These are phyloP conservation scores for Zalophus californianus DNA, from an alignment of 2,797 vertebrate species.

Conservation along the genomic window DNA sequence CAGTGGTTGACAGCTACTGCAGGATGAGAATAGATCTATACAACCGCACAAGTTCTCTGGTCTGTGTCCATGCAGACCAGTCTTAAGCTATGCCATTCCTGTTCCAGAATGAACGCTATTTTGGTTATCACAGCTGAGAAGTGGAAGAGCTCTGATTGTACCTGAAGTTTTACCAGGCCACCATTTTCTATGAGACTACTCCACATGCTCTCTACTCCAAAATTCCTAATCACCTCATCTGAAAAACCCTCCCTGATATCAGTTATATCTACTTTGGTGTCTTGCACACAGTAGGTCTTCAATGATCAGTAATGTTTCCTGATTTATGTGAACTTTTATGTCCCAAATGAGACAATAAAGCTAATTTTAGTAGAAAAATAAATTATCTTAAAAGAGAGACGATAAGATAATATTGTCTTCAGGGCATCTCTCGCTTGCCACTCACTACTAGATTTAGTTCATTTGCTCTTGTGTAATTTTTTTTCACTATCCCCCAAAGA, in stretches of 20 bases:
- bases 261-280: background rate
- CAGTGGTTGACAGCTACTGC: background rate
- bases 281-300: conserved; percentile 11
- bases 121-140: background rate
- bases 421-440: background rate
- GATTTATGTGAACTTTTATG: background rate
- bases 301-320: background rate
- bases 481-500: background rate
- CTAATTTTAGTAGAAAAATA: conserved; percentile 17
- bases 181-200: background rate
- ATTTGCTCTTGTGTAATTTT: background rate
- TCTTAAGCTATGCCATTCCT: background rate
- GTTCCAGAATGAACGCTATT: background rate
- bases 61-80: background rate
- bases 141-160: fast-evolving
- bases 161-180: background rate
- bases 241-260: background rate
- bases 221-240: background rate
- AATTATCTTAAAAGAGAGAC: conserved; percentile 44
- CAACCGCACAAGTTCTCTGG: background rate
- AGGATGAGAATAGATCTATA: background rate
- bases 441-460: background rate
- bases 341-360: background rate
- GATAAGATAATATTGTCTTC: background rate
- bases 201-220: background rate